These are phyloP conservation scores for Atta texana DNA, from an alignment of 1,140 invertebrate genomes.

Conservation along the genomic window DNA sequence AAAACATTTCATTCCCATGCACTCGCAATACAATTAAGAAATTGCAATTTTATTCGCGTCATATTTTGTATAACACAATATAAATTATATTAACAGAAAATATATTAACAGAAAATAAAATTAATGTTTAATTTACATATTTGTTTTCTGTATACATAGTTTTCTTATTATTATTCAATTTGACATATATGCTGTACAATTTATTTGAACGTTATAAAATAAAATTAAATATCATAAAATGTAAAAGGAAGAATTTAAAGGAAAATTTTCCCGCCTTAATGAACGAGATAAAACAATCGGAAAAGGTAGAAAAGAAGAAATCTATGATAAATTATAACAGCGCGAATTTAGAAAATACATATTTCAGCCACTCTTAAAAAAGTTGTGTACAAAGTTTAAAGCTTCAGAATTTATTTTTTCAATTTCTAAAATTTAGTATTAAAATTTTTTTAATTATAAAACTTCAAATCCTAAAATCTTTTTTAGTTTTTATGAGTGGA, in stretches of 20 bases:
- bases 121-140: neutral
- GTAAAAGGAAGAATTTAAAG: constrained; percentile 20
- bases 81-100: neutral
- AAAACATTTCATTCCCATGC: neutral
- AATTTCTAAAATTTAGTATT: neutral
- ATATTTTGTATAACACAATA: neutral
- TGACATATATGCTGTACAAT: neutral
- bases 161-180: neutral
- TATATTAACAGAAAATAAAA: neutral
- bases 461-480: neutral
- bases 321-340: constrained; percentile 25
- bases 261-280: neutral
- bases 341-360: constrained; percentile 21
- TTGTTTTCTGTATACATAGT: neutral
- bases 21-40: neutral
- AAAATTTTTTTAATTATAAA: neutral
- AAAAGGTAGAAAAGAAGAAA: neutral
- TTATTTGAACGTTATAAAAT: neutral
- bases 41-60: constrained; percentile 6
- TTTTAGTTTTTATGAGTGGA: neutral
- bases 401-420: neutral
- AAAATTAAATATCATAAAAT: neutral
- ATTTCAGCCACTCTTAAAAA: neutral
- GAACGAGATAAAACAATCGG: constrained; percentile 7
- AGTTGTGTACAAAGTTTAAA: neutral